These are phyloP conservation scores for Limnodromus scolopaceus DNA, from an alignment of 2,797 vertebrate species.

Conservation along the genomic window DNA sequence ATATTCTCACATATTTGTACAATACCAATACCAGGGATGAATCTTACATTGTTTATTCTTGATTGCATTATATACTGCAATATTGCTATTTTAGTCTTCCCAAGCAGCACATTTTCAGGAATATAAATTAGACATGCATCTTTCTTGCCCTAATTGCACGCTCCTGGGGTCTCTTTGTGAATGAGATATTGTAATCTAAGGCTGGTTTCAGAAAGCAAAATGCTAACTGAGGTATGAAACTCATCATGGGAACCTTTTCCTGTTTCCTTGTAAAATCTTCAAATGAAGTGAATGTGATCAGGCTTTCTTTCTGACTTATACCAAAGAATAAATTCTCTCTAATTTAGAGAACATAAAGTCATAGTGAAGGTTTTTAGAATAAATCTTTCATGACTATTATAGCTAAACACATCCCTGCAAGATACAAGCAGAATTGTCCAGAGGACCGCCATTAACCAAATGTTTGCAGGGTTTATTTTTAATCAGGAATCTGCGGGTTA, in stretches of 20 bases:
- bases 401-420: slow-evolving; percentile 34
- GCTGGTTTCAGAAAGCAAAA: slow-evolving; percentile 27
- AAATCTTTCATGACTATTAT: slow-evolving; percentile 42
- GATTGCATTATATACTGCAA: not conserved
- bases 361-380: not conserved
- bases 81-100: not conserved
- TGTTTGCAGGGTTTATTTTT: slow-evolving; percentile 44
- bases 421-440: slow-evolving; percentile 48
- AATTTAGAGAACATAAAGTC: slow-evolving; percentile 12
- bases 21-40: not conserved
- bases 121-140: not conserved
- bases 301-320: slow-evolving; percentile 8
- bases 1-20: not conserved
- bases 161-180: not conserved
- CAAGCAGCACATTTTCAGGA: not conserved
- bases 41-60: not conserved
- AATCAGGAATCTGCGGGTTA: slow-evolving; percentile 35
- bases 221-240: not conserved
- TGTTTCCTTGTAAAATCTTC: not conserved
- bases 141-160: slow-evolving; percentile 12
- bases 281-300: slow-evolving; percentile 1
- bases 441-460: slow-evolving; percentile 60
- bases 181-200: not conserved
- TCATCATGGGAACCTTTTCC: not conserved
- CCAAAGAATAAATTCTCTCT: slow-evolving; percentile 7